phyloP scores from a whole-genome alignment of 2,797 vertebrate genomes.

The Propithecus deckenii region DNA sequence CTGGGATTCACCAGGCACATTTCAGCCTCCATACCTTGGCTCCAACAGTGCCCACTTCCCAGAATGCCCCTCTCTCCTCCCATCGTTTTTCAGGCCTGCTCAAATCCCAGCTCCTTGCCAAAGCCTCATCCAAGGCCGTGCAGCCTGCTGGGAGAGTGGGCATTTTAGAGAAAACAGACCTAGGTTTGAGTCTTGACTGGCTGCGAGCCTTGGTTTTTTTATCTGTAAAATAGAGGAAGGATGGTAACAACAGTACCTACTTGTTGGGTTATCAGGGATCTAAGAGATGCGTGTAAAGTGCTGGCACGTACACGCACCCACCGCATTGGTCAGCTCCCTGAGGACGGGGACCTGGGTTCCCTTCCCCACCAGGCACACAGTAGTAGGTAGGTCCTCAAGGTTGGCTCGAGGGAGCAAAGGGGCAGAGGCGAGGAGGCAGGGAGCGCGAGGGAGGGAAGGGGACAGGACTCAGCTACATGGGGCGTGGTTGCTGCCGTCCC shows the following conservation, averaged over 20 bases:
- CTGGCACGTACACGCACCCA: fast-evolving
- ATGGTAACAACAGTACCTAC: neutral
- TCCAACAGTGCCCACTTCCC: neutral
- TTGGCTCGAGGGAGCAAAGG: neutral
- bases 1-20: neutral
- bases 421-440: neutral
- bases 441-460: fast-evolving
- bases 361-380: neutral
- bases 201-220: neutral
- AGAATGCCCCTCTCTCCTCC: neutral
- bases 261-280: neutral
- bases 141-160: neutral
- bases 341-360: neutral
- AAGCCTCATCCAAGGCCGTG: neutral
- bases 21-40: neutral
- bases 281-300: neutral
- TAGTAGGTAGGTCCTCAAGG: neutral
- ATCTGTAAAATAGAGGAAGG: neutral
- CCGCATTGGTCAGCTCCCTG: fast-evolving
- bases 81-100: neutral
- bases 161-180: neutral
- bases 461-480: neutral
- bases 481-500: neutral
- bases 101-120: neutral
- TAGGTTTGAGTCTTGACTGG: neutral